Percentiles rank a stretch among this genome's conserved stretches.
Conservation (phyloP, 1,140 invertebrate species). For the Tetramorium alpestre region DNA sequence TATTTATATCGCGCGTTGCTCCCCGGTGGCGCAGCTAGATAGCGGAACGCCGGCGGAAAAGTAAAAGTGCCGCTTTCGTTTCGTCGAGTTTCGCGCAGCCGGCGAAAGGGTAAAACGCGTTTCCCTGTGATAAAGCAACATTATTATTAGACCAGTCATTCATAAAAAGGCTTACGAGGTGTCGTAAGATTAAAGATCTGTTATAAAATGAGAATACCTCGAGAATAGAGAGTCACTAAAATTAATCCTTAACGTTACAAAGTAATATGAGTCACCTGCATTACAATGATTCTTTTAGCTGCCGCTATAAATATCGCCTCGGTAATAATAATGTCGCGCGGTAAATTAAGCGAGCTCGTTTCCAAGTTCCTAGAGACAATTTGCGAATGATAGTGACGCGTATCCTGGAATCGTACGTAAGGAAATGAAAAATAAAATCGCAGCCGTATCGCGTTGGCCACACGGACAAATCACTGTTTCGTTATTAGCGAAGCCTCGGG, state of each 20-base stretch:
- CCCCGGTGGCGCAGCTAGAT: neutral
- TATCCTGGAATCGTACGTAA: neutral
- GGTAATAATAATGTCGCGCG: neutral
- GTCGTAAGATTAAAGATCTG: neutral
- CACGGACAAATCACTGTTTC: neutral
- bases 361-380: neutral
- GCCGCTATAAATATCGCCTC: neutral
- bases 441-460: neutral
- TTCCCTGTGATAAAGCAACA: slow-evolving; percentile 4
- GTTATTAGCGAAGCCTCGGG: slow-evolving; percentile 19
- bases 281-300: neutral
- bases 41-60: slow-evolving; percentile 43
- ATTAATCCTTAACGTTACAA: neutral
- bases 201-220: neutral
- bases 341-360: neutral
- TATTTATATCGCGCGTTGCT: slow-evolving; percentile 12
- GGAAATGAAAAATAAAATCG: neutral
- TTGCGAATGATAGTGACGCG: neutral
- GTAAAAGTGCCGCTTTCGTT: slow-evolving; percentile 56
- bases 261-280: neutral
- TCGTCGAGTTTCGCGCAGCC: slow-evolving; percentile 1
- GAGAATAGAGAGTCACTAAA: neutral
- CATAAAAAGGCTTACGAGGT: neutral
- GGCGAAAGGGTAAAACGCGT: slow-evolving; percentile 33
- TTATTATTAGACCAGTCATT: slow-evolving; percentile 14